Evolutionary conservation across 2,888 invertebrate species (phyloP), one percentile per base, ranked within the genome.

Genomic region (Mimas tiliae): DNA sequence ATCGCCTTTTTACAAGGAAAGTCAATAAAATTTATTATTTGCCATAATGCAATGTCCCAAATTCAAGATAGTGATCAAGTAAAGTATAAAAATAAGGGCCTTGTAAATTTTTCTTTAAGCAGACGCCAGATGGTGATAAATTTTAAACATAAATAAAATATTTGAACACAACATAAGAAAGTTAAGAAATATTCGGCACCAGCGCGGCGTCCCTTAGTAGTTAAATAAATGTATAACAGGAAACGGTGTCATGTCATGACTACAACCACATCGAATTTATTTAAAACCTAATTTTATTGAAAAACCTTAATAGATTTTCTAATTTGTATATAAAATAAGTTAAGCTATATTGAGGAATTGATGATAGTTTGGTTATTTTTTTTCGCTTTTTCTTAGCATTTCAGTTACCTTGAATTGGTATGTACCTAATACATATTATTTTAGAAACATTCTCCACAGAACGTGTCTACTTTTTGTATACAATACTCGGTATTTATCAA

Each of bases 61-160:
- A 58, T 58, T 58, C 58, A 19, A 58, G 55, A 55, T 38, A 55
- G 16, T 16, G 16, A 55, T 55, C 38, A 38, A 34, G 16, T 14
- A 34, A 33, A 14, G 33, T 9, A 34, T 38, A 38, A 16, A 33
- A n/a, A 16, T 38, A 58, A 58, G 19, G 19, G 19, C 19, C 58
- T 58, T 45, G 12, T 6, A 9, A 9, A 42, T 42, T 58, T 58
- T 58, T 42, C 38, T 38, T 58, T 6, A 11, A 42, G 1, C 42
- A 58, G 34, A 14, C 14, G 27, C 16, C 42, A 19, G 38, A 16
- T 11, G 6, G 11, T 19, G 16, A 16, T 38, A 38, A 33, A 33
- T 27, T 27, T 27, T 27, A 16, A 6, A 7, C 38, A 55, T 16
- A 34, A 27, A 27, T 27, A 9, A 34, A 38, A 38, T 55, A 58